A percentile compares a stretch with the other conserved stretches of the same genome.
These are phyloP conservation scores for Chiloscyllium plagiosum DNA, from an alignment of 2,113 vertebrate genomes.

Conservation along the genomic window DNA sequence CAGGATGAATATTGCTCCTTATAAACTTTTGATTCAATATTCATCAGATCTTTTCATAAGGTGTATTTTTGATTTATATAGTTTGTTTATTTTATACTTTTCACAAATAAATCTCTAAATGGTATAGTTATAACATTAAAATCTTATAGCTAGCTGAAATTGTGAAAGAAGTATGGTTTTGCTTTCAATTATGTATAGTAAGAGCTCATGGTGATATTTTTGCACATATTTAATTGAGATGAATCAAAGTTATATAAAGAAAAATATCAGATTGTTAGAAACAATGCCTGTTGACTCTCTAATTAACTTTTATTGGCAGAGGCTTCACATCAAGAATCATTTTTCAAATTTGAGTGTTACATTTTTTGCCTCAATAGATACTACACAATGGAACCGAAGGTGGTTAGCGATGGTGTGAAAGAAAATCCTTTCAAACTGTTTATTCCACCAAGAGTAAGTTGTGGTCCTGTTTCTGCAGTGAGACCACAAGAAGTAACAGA, in stretches of 20 bases:
- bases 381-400: constrained; percentile 36
- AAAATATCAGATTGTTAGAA: not conserved
- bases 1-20: not conserved
- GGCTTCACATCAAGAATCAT: not conserved
- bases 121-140: not conserved
- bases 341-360: not conserved
- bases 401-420: constrained; percentile 11
- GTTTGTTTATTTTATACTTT: not conserved
- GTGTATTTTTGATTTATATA: too few species aligned
- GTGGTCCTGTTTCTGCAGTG: constrained; percentile 47
- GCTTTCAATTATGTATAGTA: not conserved
- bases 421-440: constrained; percentile 43
- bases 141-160: not conserved
- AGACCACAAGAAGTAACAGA: constrained; percentile 45
- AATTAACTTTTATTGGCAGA: not conserved
- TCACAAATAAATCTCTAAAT: not conserved
- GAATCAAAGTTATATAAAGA: not conserved
- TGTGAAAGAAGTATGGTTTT: not conserved
- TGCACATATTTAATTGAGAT: not conserved
- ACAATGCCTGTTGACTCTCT: not conserved
- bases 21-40: not conserved
- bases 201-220: not conserved
- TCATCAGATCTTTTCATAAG: not conserved
- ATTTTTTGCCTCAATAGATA: constrained; percentile 4
- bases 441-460: constrained; percentile 47